These are phyloP conservation scores for Melikaiella ostensackeni DNA, from an alignment of 2,888 invertebrate genomes.

Conservation along the genomic window DNA sequence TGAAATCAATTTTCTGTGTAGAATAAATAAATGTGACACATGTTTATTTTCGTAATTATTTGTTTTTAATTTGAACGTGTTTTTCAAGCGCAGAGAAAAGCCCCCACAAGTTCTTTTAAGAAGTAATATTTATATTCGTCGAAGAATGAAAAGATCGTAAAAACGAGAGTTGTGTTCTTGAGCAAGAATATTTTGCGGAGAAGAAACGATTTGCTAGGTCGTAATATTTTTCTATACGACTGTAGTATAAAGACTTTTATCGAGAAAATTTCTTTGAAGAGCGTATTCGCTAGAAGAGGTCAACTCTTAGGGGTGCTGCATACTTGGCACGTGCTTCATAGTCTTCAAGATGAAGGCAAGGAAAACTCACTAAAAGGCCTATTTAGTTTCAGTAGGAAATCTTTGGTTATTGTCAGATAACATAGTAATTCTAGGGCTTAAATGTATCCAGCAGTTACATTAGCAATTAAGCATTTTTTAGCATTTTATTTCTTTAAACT, in stretches of 20 bases:
- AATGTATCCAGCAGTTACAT: not conserved
- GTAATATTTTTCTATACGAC: not conserved
- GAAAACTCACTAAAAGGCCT: slow-evolving; percentile 6
- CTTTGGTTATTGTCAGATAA: not conserved
- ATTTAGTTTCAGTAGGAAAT: slow-evolving; percentile 29
- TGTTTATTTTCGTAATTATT: too few species aligned
- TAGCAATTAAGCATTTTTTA: not conserved
- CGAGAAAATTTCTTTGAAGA: slow-evolving; percentile 26
- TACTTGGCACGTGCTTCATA: slow-evolving; percentile 20
- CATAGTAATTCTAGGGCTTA: not conserved
- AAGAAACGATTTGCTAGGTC: slow-evolving; percentile 1
- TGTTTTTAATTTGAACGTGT: too few species aligned
- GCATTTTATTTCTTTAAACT: too few species aligned
- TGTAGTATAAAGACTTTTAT: slow-evolving; percentile 6
- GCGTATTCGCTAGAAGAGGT: not conserved
- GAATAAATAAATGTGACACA: too few species aligned
- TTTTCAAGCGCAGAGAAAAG: too few species aligned
- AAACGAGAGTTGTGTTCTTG: not conserved
- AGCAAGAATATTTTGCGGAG: not conserved
- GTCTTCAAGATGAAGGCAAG: slow-evolving; percentile 1
- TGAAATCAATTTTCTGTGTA: too few species aligned
- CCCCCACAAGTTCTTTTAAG: too few species aligned
- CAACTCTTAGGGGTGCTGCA: not conserved
- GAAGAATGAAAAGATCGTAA: not conserved
- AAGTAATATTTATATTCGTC: not conserved